Evolutionary conservation across 2,113 vertebrate genomes (phyloP), one percentile per base, ranked within the genome.

Genomic region (Mormyrus lacerda): DNA sequence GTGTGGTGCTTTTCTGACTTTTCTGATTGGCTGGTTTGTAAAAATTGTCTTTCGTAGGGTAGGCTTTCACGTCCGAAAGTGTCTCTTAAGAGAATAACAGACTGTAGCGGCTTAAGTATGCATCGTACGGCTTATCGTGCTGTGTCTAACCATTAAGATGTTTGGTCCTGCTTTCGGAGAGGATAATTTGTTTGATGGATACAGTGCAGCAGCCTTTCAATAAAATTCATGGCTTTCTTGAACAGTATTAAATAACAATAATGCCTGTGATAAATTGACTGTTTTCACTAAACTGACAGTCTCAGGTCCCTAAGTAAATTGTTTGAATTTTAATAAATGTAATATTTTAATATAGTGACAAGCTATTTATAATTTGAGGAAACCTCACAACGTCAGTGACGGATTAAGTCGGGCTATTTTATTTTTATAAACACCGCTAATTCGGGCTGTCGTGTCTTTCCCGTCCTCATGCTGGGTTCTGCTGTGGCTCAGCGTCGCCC

Each of bases 281-380:
- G 27, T 31, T 86, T 27, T 50, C 44, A 48, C 83, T 27, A 9
- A 79, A 31, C 45, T 86, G 48, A 31, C 45, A 86, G 3, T 53
- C 8, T 51, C 48, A 86, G 45, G 19, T 51, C 85, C 85, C 21
- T 53, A 31, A 51, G 85, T n/a, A 51, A 86, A 53, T 27, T 86
- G 48, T 86, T 39, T 86, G 17, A 27, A 53, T 86, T 27, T 27
- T 53, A 47, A 47, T 53, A 53, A 51, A 47, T 51, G 24, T n/a
- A 86, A 86, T 86, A 86, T 86, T 53, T 27, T 50, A 86, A 86
- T 53, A 86, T 44, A 84, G 82, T 84, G 44, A 84, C 82, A 86
- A 53, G n/a, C n/a, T 51, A 19, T 51, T 86, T 86, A 51, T 53
- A 51, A 86, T 35, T n/a, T n/a, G 48, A 31, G 44, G 31, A 86